A percentile compares a stretch with the other conserved stretches of the same genome.
phyloP scores from a whole-genome alignment of 2,888 invertebrate species.

The Sepiola atlantica region DNA sequence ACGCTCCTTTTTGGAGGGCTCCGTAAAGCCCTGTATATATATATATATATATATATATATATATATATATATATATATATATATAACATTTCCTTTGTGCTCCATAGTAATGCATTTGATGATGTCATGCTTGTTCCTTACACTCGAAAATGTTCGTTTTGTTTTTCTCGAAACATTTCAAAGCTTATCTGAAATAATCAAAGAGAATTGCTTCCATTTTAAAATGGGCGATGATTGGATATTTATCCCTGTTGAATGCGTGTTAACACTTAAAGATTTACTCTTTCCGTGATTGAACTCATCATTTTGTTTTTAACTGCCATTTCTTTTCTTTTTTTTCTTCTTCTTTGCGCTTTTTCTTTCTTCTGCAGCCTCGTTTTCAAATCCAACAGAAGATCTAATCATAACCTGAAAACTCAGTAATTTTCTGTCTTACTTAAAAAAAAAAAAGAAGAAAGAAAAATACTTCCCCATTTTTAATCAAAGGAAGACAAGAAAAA shows the following conservation, averaged over 20 bases:
- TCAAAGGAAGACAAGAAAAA: not conserved
- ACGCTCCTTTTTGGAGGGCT: too few species aligned
- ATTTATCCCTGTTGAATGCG: not conserved
- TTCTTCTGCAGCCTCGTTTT: not conserved
- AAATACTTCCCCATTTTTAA: not conserved
- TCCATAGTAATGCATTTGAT: not conserved
- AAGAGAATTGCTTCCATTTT: not conserved
- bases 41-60: too few species aligned
- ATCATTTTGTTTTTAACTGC: not conserved
- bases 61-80: too few species aligned
- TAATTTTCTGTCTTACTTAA: constrained; percentile 18
- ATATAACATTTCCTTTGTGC: too few species aligned
- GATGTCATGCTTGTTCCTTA: not conserved
- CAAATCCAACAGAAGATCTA: not conserved
- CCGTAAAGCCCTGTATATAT: too few species aligned
- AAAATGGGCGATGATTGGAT: not conserved
- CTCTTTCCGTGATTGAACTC: not conserved
- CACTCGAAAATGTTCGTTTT: not conserved
- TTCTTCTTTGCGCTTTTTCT: not conserved
- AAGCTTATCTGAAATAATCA: not conserved
- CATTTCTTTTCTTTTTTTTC: too few species aligned
- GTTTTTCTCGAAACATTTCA: not conserved
- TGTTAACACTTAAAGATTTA: not conserved
- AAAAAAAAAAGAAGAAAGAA: not conserved
- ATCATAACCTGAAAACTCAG: not conserved